phyloP scores from a whole-genome alignment of 1,140 invertebrate genomes.

The Mactra quadrangularis region DNA sequence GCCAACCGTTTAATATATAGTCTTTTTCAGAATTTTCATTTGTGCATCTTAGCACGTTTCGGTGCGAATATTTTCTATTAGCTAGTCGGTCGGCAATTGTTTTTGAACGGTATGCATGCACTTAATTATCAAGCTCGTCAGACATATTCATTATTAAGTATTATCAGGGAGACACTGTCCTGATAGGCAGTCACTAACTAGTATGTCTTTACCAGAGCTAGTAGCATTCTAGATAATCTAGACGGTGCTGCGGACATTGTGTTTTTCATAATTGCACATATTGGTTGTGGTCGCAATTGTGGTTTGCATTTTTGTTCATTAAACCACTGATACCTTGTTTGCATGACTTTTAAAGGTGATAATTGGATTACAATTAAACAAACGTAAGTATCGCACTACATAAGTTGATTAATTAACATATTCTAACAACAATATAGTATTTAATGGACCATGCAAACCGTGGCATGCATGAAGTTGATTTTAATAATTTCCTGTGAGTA shows the following conservation, averaged over 20 bases:
- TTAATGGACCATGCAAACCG: no score
- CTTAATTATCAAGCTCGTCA: background rate
- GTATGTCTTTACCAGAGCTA: conserved; percentile 81
- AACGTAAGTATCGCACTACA: no score
- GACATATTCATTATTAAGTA: background rate
- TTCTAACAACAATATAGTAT: no score
- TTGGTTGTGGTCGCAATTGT: conserved; percentile 80
- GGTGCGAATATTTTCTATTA: conserved; percentile 20
- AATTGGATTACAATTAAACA: no score
- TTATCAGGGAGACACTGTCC: conserved; percentile 41
- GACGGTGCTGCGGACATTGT: conserved; percentile 65
- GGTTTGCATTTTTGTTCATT: conserved; percentile 63
- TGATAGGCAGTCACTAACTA: conserved; percentile 76
- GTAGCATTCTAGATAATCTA: conserved; percentile 82
- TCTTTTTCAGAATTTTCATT: conserved; percentile 83
- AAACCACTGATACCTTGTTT: conserved; percentile 68
- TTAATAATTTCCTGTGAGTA: no score
- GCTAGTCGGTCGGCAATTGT: no score
- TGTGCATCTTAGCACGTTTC: conserved; percentile 15
- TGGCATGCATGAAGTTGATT: no score
- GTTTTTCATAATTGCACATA: conserved; percentile 82
- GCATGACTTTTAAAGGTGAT: no score
- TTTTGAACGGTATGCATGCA: conserved; percentile 3
- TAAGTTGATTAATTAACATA: no score
- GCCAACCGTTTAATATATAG: conserved; percentile 38